Base-by-base conservation (phyloP, 2,888 invertebrate species). In the Pristionchus exspectatus region DNA sequence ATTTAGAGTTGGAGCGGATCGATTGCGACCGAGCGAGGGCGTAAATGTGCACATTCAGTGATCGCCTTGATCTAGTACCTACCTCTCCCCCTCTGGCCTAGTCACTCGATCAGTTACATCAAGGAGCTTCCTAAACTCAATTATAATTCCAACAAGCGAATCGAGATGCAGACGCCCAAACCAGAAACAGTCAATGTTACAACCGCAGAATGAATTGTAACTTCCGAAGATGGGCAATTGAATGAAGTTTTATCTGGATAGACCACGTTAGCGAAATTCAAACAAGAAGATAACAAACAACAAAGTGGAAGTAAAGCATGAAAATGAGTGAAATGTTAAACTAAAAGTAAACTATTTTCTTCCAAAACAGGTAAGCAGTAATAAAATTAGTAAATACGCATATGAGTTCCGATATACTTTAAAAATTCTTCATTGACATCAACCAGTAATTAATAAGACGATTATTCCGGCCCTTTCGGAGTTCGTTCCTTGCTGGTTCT, bases 401-500 rank as follows among this genome's bases (percentile, higher is more conserved):
- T 30, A 74, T 24, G 63, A 38, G 38, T 33, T 74, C 74, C 16
- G 74, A 38, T 44, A 33, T 21, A 24, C 38, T 18, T 33, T 38
- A 38, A 16, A 12, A 24, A 16, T 24, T 38, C 38, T 5, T 38
- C 1, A 1, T 54, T 54, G 50, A 81, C 54, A 81, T 50, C 81
- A 74, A 74, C 44, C 10, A 50, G 12, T n/a, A 10, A 81, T 72
- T 24, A 72, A 33, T 30, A 12, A 33, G 30, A 12, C 33, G 50
- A 24, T 5, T 81, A 16, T 72, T 33, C 12, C n/a, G 21, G n/a
- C 7, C 33, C 44, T 50, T 56, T 84, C 56, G 84, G 84, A 38
- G 84, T 84, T 56, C 27, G 27, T 56, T 85, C 84, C 59, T 85
- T 59, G 59, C 83, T 83, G 24, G 54, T 50, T n/a, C 83, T 83